Evolutionary conservation across 2,113 vertebrate genomes (phyloP).

Genomic region (Telmatochromis brachygnathus): DNA sequence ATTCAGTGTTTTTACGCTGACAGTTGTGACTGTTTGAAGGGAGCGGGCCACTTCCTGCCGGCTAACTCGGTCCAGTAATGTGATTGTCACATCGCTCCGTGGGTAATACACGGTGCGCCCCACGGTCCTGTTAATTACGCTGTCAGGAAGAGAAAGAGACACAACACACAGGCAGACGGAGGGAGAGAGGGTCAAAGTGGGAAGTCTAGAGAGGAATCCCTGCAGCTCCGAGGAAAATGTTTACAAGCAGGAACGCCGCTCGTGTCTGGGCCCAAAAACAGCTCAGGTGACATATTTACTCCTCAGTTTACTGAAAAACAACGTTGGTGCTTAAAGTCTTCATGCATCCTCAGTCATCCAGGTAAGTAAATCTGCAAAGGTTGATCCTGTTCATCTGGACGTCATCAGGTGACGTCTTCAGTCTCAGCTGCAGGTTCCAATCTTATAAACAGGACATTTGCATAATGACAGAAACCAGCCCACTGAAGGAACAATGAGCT

Average conservation of each 20-base stretch:
- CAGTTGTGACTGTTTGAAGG: background rate
- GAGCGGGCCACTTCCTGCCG: background rate
- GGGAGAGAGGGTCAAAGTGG: conserved; percentile 3
- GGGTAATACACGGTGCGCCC: conserved; percentile 24
- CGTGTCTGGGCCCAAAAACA: background rate
- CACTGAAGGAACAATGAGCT: accelerated
- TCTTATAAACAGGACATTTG: accelerated
- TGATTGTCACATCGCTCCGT: conserved; percentile 42
- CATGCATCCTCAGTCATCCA: background rate
- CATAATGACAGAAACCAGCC: accelerated
- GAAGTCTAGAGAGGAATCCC: background rate
- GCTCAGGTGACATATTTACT: background rate
- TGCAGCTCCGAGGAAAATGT: background rate
- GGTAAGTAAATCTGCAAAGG: background rate
- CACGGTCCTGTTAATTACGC: conserved; percentile 35
- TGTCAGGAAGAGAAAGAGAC: conserved; percentile 28
- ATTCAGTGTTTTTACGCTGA: background rate
- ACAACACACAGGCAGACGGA: background rate
- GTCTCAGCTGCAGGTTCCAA: background rate
- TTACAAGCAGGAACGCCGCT: background rate
- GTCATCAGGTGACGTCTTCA: background rate
- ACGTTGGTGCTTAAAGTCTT: background rate
- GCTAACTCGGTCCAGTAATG: conserved; percentile 20
- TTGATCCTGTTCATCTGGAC: accelerated
- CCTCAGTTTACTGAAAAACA: background rate